Evolutionary conservation across 2,888 invertebrate genomes (phyloP).

Genomic region (Bugulina stolonifera): DNA sequence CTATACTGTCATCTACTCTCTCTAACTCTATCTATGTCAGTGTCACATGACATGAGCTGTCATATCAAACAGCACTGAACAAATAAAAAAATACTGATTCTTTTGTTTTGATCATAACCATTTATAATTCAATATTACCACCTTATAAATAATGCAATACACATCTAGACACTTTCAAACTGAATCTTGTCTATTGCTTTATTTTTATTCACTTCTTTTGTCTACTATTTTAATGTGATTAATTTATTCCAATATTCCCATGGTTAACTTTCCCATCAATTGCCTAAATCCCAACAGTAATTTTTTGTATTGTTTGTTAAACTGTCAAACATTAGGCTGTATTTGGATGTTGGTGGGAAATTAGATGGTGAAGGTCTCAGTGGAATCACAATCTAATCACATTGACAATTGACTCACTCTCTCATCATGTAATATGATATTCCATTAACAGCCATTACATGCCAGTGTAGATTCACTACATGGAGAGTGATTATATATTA

Average conservation of each 20-base stretch:
- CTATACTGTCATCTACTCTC: no score
- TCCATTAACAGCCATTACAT: slow-evolving; percentile 5
- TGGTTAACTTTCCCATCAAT: background rate
- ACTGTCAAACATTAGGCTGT: background rate
- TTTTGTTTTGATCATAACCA: no score
- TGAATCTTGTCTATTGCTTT: background rate
- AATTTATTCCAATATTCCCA: slow-evolving; percentile 13
- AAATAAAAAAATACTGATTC: no score
- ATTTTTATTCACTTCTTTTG: background rate
- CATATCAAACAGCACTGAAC: no score
- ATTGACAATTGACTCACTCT: background rate
- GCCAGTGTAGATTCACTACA: background rate
- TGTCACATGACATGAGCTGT: no score
- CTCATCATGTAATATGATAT: slow-evolving; percentile 22
- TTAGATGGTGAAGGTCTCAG: background rate
- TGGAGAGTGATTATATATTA: background rate
- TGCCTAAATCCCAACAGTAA: background rate
- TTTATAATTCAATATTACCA: background rate
- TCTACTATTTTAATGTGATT: background rate
- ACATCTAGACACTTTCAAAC: slow-evolving; percentile 12
- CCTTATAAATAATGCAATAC: slow-evolving; percentile 22
- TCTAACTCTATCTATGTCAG: no score
- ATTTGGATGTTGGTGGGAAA: slow-evolving; percentile 9
- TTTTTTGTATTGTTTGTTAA: slow-evolving; percentile 17
- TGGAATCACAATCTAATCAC: slow-evolving; percentile 12